Evolutionary conservation across 2,113 vertebrate genomes (phyloP), one percentile per base, ranked within the genome.

Genomic region (Oryzias melastigma): DNA sequence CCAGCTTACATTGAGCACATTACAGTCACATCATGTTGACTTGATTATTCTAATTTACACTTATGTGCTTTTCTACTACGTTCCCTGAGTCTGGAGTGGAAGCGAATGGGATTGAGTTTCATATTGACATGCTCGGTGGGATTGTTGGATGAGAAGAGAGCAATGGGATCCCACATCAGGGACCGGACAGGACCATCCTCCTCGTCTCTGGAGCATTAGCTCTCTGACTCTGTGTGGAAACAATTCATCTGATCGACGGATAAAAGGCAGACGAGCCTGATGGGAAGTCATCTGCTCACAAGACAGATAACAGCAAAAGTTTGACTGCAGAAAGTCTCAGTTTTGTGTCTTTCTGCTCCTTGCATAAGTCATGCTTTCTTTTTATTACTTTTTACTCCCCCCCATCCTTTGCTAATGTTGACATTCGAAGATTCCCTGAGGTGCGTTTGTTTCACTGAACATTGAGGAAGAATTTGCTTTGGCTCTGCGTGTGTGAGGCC

Each of bases 41-140:
- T 84, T 84, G 81, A 84, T 89, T 81, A 58, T 68, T 83, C 62
- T 73, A 77, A 85, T 88, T 84, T 81, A 77, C 75, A 74, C 62
- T 65, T 82, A 56, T 65, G 76, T 57, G 53, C 22, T 83, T 65
- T 71, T 65, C 53, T 62, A 43, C 35, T 35, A 12, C 12, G 35
- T 12, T 35, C 35, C 8, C 35, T 35, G 35, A 45, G 52, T 29
- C 52, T 45, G 55, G 29, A 47, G 17, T 47, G 46, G 46, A n/a
- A n/a, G 44, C 1, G 44, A 52, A 47, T 41, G 63, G 68, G 71
- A 72, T 89, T 72, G 77, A 58, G 82, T 90, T 89, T 88, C 89
- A 88, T 81, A 87, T 88, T 86, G 87, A 89, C 86, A 89, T 85
- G 86, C 89, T 87, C 89, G 71, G 71, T 84, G 86, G 89, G 89